Percentiles rank a stretch among this genome's conserved stretches.
Conservation (phyloP, 2,797 vertebrate genomes). For the Mus caroli region DNA sequence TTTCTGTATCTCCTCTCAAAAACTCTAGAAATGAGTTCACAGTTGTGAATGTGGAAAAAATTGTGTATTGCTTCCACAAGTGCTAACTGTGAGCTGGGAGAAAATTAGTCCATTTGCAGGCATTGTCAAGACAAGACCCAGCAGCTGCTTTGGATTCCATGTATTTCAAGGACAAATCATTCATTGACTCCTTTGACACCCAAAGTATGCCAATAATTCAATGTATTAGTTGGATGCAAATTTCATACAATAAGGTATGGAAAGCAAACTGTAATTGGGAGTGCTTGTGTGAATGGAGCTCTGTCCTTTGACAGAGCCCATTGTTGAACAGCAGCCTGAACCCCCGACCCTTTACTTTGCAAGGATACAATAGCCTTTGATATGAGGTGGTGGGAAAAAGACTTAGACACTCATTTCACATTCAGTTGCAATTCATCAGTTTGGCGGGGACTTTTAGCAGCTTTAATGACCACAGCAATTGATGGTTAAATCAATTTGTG, state of each 20-base stretch:
- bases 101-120: constrained; percentile 79
- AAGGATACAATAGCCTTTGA: constrained; percentile 97
- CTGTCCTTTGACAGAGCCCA: constrained; percentile 91
- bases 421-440: constrained; percentile 93
- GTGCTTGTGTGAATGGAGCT: constrained; percentile 88
- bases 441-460: constrained; percentile 91
- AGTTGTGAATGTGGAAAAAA: constrained; percentile 55
- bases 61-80: constrained; percentile 71
- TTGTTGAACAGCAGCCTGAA: constrained; percentile 94
- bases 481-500: constrained; percentile 97
- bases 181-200: constrained; percentile 89
- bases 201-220: constrained; percentile 90
- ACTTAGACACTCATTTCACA: constrained; percentile 92
- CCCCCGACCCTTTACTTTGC: constrained; percentile 94
- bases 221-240: constrained; percentile 90
- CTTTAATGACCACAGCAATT: constrained; percentile 94
- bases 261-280: constrained; percentile 91
- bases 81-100: constrained; percentile 83
- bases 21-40: constrained; percentile 76
- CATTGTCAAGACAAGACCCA: constrained; percentile 82
- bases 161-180: constrained; percentile 87
- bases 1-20: neutral
- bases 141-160: constrained; percentile 90
- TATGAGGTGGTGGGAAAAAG: constrained; percentile 95
- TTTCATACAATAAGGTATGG: constrained; percentile 90